Conservation (phyloP, 2,797 vertebrate species). For the Dallia pectoralis region DNA sequence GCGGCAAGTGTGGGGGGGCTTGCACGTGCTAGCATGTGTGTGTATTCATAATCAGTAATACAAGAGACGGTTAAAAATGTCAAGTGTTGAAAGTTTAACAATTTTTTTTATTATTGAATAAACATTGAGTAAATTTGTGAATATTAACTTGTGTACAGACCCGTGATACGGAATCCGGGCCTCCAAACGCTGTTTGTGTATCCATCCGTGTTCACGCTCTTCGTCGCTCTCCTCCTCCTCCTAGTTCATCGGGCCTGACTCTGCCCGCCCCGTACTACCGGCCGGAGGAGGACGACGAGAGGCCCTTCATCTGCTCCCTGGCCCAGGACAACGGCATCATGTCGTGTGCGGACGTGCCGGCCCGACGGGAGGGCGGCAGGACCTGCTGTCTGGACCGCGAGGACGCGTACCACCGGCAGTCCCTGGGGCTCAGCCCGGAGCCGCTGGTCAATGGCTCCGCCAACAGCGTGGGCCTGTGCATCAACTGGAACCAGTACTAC, state of each 20-base stretch:
- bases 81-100: too few species aligned
- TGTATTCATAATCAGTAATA: not conserved
- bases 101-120: too few species aligned
- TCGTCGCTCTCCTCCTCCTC: not conserved
- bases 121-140: not conserved
- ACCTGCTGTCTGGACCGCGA: conserved; percentile 92
- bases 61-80: not conserved
- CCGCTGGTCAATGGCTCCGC: conserved; percentile 82
- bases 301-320: conserved; percentile 96
- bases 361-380: conserved; percentile 84
- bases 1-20: not conserved
- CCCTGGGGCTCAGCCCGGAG: conserved; percentile 71
- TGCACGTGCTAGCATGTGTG: not conserved
- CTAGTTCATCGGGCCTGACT: not conserved
- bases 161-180: not conserved
- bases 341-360: conserved; percentile 89
- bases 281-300: conserved; percentile 90
- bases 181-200: not conserved
- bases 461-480: conserved; percentile 79
- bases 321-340: conserved; percentile 97
- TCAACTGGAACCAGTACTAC: conserved; percentile 98
- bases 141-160: not conserved
- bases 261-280: conserved; percentile 82
- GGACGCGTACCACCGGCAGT: conserved; percentile 83
- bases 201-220: not conserved